phyloP scores from a whole-genome alignment of 1,140 invertebrate genomes.

The Drosophila ficusphila region DNA sequence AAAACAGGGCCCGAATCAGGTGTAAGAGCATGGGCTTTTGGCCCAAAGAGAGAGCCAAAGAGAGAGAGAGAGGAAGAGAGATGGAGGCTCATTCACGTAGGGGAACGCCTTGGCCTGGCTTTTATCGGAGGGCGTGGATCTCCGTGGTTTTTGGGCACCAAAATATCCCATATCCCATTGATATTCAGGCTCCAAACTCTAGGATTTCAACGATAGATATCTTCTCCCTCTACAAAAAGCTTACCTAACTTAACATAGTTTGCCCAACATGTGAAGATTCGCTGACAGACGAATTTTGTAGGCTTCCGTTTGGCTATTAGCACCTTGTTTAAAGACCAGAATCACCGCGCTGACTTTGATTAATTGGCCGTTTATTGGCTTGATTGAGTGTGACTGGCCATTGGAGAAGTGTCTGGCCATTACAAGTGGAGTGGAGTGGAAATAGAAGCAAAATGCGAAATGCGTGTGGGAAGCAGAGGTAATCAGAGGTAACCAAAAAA shows the following conservation, averaged over 20 bases:
- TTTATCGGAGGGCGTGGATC: constrained; percentile 63
- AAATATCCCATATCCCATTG: constrained; percentile 54
- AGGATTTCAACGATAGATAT: constrained; percentile 50
- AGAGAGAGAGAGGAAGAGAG: constrained; percentile 53
- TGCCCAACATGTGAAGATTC: constrained; percentile 19
- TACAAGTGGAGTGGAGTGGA: constrained; percentile 54
- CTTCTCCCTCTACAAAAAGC: constrained; percentile 2
- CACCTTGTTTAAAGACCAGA: constrained; percentile 1
- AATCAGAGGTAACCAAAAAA: constrained; percentile 44
- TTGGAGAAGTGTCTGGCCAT: constrained; percentile 9
- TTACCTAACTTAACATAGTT: constrained; percentile 14
- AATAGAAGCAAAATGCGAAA: constrained; percentile 12
- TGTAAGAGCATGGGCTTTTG: constrained; percentile 24
- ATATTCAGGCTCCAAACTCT: constrained; percentile 52
- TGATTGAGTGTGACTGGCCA: constrained; percentile 41
- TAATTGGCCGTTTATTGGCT: constrained; percentile 70
- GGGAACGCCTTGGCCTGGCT: constrained; percentile 47
- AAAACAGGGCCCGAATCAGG: constrained; percentile 49
- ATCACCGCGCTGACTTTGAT: constrained; percentile 54
- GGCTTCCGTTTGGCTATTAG: constrained; percentile 7
- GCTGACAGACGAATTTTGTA: constrained; percentile 39
- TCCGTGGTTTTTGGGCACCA: constrained; percentile 14
- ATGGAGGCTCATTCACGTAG: constrained; percentile 53
- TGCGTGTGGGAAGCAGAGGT: constrained; percentile 47
- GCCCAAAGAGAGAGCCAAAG: not conserved